Conservation (phyloP, 2,797 vertebrate species). For the Phoeniculus purpureus region DNA sequence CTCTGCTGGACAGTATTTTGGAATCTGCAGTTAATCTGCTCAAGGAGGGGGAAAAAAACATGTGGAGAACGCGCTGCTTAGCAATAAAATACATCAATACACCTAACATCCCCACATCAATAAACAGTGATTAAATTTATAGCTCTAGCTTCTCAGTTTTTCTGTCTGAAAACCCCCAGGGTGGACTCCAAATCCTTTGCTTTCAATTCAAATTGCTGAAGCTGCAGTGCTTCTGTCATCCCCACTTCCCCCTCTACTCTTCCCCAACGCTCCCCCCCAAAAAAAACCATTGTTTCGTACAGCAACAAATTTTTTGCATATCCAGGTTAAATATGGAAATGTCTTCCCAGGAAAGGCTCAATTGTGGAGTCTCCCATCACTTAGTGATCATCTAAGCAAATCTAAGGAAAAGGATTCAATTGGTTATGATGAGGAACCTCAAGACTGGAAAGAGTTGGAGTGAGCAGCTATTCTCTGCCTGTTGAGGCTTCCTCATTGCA, state of each 20-base stretch:
- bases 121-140: slow-evolving; percentile 70
- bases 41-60: slow-evolving; percentile 4
- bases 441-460: not conserved
- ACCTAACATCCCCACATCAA: slow-evolving; percentile 45
- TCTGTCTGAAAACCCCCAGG: slow-evolving; percentile 47
- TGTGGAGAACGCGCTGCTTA: slow-evolving; percentile 53
- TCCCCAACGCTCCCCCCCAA: not conserved
- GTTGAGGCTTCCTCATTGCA: not conserved
- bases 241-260: no score
- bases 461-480: not conserved
- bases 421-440: not conserved
- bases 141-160: slow-evolving; percentile 33
- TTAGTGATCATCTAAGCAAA: not conserved
- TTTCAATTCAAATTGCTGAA: slow-evolving; percentile 23
- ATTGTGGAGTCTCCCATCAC: not conserved
- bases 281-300: not conserved
- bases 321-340: not conserved
- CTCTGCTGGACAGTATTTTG: slow-evolving; percentile 50
- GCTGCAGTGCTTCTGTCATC: not conserved
- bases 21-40: slow-evolving; percentile 51
- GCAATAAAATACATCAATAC: slow-evolving; percentile 73
- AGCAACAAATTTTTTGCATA: not conserved
- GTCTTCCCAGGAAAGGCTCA: not conserved
- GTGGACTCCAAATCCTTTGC: slow-evolving; percentile 45
- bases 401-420: not conserved